Percentiles rank a stretch among this genome's conserved stretches.
Conservation (phyloP, 2,888 invertebrate species). For the Eupeodes latifasciatus region DNA sequence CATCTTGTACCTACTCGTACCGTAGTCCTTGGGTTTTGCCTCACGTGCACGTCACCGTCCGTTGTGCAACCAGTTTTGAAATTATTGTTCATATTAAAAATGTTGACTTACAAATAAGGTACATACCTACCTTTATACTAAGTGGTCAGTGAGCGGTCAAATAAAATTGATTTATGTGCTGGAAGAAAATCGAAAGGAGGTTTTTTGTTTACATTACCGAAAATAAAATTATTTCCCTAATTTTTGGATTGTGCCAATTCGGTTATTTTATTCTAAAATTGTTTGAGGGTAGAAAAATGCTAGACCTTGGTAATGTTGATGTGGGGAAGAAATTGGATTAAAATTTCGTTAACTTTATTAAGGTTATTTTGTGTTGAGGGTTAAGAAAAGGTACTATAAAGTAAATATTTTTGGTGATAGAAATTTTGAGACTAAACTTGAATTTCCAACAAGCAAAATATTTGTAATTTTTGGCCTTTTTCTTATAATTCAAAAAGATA, state of each 20-base stretch:
- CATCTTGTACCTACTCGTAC: slow-evolving; percentile 50
- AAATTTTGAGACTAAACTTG: too few species aligned
- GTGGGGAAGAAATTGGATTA: too few species aligned
- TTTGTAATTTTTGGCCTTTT: too few species aligned
- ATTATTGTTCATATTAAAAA: slow-evolving; percentile 43
- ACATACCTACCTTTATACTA: slow-evolving; percentile 23
- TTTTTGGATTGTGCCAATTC: background rate
- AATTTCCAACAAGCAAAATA: too few species aligned
- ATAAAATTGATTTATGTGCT: slow-evolving; percentile 75
- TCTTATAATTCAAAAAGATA: too few species aligned
- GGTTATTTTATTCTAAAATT: background rate
- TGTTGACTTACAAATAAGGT: slow-evolving; percentile 18
- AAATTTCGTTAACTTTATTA: too few species aligned
- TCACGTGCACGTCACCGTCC: background rate
- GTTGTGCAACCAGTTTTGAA: slow-evolving; percentile 51
- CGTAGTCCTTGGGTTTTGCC: background rate
- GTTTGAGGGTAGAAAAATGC: background rate
- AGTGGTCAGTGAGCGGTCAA: slow-evolving; percentile 66
- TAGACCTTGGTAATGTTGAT: too few species aligned
- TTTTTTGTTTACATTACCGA: slow-evolving; percentile 33
- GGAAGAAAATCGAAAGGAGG: slow-evolving; percentile 73
- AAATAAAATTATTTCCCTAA: background rate
- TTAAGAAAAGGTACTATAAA: too few species aligned
- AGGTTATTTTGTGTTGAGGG: too few species aligned
- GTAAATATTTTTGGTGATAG: too few species aligned